Evolutionary conservation across 2,888 invertebrate genomes (phyloP).

Genomic region (Tachina fera): DNA sequence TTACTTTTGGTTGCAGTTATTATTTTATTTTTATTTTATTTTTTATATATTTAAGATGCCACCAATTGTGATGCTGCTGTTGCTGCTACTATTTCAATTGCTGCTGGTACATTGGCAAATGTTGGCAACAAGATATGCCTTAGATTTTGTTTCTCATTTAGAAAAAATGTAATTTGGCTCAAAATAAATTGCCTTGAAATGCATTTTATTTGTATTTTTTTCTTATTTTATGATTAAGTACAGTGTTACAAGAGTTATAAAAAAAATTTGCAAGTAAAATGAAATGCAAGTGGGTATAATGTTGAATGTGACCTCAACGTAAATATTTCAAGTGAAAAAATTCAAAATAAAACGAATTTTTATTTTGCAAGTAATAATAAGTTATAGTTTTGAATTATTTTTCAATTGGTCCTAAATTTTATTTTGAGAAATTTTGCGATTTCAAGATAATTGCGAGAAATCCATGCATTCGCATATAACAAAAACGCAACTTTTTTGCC

Average conservation of each 20-base stretch:
- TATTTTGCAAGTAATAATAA: too few relatives aligned
- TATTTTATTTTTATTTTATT: constrained; percentile 2
- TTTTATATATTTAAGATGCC: constrained; percentile 42
- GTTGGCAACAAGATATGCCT: constrained; percentile 56
- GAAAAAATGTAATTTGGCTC: constrained; percentile 68
- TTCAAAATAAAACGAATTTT: too few relatives aligned
- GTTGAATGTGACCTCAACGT: too few relatives aligned
- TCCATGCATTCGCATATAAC: too few relatives aligned
- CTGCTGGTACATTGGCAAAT: constrained; percentile 14
- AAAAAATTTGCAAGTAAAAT: not conserved
- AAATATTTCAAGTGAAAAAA: too few relatives aligned
- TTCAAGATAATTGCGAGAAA: too few relatives aligned
- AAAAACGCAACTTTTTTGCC: too few relatives aligned
- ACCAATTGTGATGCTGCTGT: constrained; percentile 53
- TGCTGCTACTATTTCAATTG: constrained; percentile 2
- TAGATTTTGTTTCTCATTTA: constrained; percentile 62
- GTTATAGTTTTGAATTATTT: too few relatives aligned
- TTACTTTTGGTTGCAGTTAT: constrained; percentile 26
- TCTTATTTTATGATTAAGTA: constrained; percentile 11
- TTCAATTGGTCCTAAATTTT: too few relatives aligned
- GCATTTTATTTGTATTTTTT: constrained; percentile 46
- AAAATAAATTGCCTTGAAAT: constrained; percentile 68
- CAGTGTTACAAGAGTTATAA: constrained; percentile 21
- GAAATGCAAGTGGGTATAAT: too few relatives aligned
- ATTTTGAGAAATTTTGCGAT: too few relatives aligned